Evolutionary conservation across 1,140 invertebrate species (phyloP).

Genomic region (Odontomachus brunneus): DNA sequence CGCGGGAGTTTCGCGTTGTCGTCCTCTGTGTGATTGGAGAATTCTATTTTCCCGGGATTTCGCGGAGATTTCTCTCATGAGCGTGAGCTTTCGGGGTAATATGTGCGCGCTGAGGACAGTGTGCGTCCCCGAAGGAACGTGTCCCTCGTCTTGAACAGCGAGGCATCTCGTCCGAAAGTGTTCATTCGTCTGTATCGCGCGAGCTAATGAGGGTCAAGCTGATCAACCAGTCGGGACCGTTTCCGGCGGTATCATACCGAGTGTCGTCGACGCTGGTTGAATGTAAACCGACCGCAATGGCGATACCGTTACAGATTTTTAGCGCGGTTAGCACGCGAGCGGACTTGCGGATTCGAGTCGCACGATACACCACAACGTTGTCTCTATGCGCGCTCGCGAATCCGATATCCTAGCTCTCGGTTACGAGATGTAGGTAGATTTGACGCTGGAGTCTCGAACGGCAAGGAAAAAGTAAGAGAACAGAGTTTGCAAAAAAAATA

Average conservation of each 20-base stretch:
- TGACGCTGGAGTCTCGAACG: background rate
- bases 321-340: slow-evolving; percentile 74
- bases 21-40: too few relatives aligned
- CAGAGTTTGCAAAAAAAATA: background rate
- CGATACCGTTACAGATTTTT: slow-evolving; percentile 80
- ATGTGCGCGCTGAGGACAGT: too few relatives aligned
- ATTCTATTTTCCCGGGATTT: too few relatives aligned
- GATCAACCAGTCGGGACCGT: slow-evolving; percentile 62
- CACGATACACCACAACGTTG: slow-evolving; percentile 51
- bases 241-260: slow-evolving; percentile 62
- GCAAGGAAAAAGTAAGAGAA: background rate
- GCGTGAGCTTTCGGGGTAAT: too few relatives aligned
- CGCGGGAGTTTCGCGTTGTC: too few relatives aligned
- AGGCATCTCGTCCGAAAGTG: slow-evolving; percentile 27
- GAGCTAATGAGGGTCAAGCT: slow-evolving; percentile 62
- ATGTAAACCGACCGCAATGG: slow-evolving; percentile 77
- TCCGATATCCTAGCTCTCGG: slow-evolving; percentile 47
- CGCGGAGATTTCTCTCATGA: too few relatives aligned
- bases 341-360: slow-evolving; percentile 63
- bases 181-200: slow-evolving; percentile 49
- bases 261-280: slow-evolving; percentile 69
- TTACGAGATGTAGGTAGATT: slow-evolving; percentile 12
- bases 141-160: background rate
- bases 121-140: too few relatives aligned
- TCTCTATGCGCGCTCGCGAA: slow-evolving; percentile 33